These are phyloP conservation scores for Dicyrtoma fusca DNA, from an alignment of 2,888 invertebrate genomes.

Conservation along the genomic window DNA sequence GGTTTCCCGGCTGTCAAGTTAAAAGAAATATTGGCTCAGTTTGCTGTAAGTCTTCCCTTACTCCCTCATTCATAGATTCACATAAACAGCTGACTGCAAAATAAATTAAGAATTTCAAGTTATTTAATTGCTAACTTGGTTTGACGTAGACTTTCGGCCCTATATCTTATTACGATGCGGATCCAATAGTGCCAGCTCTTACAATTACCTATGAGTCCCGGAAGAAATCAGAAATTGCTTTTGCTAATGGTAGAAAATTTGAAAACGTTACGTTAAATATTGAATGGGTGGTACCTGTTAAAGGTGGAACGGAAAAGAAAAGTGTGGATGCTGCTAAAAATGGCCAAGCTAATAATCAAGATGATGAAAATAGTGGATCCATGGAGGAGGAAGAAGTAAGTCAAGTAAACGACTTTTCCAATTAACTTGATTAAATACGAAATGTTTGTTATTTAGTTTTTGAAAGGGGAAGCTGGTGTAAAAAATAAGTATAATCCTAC, in stretches of 20 bases:
- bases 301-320: conserved; percentile 30
- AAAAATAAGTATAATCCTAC: too few relatives aligned
- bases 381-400: conserved; percentile 61
- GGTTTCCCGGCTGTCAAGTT: conserved; percentile 85
- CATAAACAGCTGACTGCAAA: too few relatives aligned
- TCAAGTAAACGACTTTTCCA: too few relatives aligned
- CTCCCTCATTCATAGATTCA: too few relatives aligned
- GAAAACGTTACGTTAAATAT: conserved; percentile 66
- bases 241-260: conserved; percentile 75
- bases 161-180: conserved; percentile 78
- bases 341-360: conserved; percentile 57
- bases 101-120: too few relatives aligned
- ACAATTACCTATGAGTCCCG: conserved; percentile 75
- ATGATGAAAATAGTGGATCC: conserved; percentile 60
- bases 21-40: conserved; percentile 77
- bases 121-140: too few relatives aligned
- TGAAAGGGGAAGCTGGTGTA: too few relatives aligned
- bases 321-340: conserved; percentile 32
- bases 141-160: conserved; percentile 78
- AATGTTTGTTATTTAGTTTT: too few relatives aligned
- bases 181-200: conserved; percentile 74
- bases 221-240: conserved; percentile 77
- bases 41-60: conserved; percentile 72
- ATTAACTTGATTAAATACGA: too few relatives aligned
- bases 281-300: conserved; percentile 60